Evolutionary conservation across 2,888 invertebrate genomes (phyloP).

Genomic region (Atethmia centrago): DNA sequence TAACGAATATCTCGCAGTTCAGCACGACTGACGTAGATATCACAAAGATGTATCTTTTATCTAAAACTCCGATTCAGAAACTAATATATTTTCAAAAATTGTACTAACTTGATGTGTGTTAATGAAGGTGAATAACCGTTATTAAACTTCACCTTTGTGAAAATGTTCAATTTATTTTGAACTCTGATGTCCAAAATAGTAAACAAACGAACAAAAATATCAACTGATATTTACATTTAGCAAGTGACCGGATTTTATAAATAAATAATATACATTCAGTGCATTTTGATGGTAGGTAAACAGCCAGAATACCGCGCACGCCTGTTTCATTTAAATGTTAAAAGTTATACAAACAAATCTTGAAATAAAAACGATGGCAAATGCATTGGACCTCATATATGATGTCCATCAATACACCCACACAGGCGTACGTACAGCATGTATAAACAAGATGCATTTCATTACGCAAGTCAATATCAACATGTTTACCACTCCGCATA

Average conservation of each 20-base stretch:
- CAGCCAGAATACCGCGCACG: conserved; percentile 36
- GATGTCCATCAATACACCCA: conserved; percentile 29
- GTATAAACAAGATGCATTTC: conserved; percentile 31
- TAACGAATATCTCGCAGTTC: conserved; percentile 35
- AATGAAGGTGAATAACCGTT: neutral
- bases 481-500: conserved; percentile 26
- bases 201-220: conserved; percentile 20
- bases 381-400: conserved; percentile 35
- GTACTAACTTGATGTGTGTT: neutral
- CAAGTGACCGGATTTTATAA: conserved; percentile 36
- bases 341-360: conserved; percentile 47
- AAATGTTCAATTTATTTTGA: conserved; percentile 21
- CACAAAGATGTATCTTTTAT: conserved; percentile 8
- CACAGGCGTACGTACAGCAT: neutral
- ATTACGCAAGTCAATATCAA: conserved; percentile 46
- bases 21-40: conserved; percentile 7
- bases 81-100: neutral
- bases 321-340: conserved; percentile 64
- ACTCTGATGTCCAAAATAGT: neutral
- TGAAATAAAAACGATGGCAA: conserved; percentile 52
- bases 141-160: neutral
- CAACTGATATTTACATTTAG: conserved; percentile 35
- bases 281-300: conserved; percentile 62
- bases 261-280: conserved; percentile 48
- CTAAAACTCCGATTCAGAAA: neutral